Base-by-base conservation (phyloP, 2,888 invertebrate genomes). In the Drosophila hamatofila region DNA sequence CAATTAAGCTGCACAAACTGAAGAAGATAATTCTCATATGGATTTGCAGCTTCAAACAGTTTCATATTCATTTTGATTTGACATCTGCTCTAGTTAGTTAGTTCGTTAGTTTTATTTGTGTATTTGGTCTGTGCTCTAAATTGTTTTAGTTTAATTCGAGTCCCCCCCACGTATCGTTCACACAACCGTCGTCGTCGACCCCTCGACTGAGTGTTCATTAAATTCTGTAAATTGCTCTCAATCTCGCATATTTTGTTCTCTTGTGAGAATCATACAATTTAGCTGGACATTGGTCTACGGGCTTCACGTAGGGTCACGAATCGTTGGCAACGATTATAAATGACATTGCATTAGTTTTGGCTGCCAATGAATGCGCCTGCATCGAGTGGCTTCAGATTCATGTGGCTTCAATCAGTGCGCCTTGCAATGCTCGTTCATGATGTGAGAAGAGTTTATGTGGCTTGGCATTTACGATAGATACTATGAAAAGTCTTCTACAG, bases 251-350 rank as follows among this genome's bases (percentile, higher is more conserved):
- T 35, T 52, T 37, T 49, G 37, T 35, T 56, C 44, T 27, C 18
- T 23, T 72, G 63, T 77, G 81, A 67, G 83, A 72, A 65, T 70
- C 55, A 59, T 46, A 62, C 63, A 63, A 72, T 54, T 57, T 42
- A 55, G 60, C 73, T 72, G 73, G 75, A 78, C 80, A 76, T 18
- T 59, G 78, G 42, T 18, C 12, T 9, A 48, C 23, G 42, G 67
- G 11, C 12, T 16, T 25, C 5, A 37, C 37, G 49, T n/a, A 44
- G 68, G 68, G 27, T 30, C 60, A 67, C 58, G 52, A 57, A 68
- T 48, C 72, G 70, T 46, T 44, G 75, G 58, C 86, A 89, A 87
- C 86, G 86, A 87, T 89, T 88, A 89, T 88, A 89, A 89, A 87
- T 89, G 88, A 88, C 83, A 89, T 85, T 85, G 88, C 79, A 65